A percentile compares a stretch with the other conserved stretches of the same genome.
phyloP scores from a whole-genome alignment of 2,888 invertebrate genomes.

The Rotaria socialis region DNA sequence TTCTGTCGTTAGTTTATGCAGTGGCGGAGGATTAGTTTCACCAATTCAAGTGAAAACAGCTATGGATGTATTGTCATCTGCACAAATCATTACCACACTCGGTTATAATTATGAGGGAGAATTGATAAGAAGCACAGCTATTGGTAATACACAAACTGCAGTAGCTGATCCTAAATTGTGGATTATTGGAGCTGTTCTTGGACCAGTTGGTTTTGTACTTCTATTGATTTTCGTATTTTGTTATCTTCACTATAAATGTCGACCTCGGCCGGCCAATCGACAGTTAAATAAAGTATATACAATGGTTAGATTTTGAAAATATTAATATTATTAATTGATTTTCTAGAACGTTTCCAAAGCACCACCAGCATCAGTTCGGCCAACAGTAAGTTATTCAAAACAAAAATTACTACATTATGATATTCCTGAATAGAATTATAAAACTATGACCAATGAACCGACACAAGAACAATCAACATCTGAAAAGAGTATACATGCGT shows the following conservation, averaged over 20 bases:
- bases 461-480: background rate
- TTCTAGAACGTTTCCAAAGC: no score
- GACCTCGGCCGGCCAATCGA: background rate
- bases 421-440: background rate
- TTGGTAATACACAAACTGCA: background rate
- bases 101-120: background rate
- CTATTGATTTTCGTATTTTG: background rate
- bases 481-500: background rate
- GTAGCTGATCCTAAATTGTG: background rate
- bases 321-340: no score
- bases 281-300: no score
- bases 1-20: background rate
- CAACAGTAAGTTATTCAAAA: no score
- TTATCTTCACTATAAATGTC: constrained; percentile 3
- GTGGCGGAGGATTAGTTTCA: background rate
- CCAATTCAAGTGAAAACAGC: background rate
- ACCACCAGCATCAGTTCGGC: no score
- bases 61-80: background rate
- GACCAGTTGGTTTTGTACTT: background rate
- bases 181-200: background rate
- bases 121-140: background rate
- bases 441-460: background rate
- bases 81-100: background rate
- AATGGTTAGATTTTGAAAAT: no score
- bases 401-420: no score